Evolutionary conservation across 2,797 vertebrate genomes (phyloP).

Genomic region (Acanthurus lineatus): DNA sequence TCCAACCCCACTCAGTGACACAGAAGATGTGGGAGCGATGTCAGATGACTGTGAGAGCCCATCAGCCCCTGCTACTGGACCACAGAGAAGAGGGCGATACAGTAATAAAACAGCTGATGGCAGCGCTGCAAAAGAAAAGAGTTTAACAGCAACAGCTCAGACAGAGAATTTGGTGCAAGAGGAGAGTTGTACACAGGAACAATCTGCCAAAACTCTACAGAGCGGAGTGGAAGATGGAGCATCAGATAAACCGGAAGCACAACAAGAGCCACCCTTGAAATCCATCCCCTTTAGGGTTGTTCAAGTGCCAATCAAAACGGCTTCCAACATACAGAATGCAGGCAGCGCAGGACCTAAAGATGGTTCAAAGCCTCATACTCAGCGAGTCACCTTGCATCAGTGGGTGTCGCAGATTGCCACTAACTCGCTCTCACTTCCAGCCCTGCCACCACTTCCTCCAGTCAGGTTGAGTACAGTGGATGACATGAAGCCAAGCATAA

Average conservation of each 20-base stretch:
- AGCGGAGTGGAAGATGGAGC: slow-evolving; percentile 13
- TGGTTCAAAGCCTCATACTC: slow-evolving; percentile 70
- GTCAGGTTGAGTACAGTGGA: slow-evolving; percentile 30
- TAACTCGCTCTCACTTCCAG: slow-evolving; percentile 83
- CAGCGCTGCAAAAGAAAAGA: slow-evolving; percentile 35
- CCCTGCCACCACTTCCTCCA: slow-evolving; percentile 77
- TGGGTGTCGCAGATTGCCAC: slow-evolving; percentile 87
- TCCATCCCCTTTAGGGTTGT: slow-evolving; percentile 73
- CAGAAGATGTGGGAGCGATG: slow-evolving; percentile 65
- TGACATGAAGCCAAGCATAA: slow-evolving; percentile 64
- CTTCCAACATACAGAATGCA: slow-evolving; percentile 35
- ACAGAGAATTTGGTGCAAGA: slow-evolving; percentile 20
- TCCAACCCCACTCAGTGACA: slow-evolving; percentile 58
- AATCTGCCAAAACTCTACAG: not conserved
- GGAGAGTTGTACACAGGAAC: slow-evolving; percentile 29
- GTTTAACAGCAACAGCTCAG: not conserved
- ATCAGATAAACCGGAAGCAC: slow-evolving; percentile 45
- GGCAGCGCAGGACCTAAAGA: slow-evolving; percentile 47
- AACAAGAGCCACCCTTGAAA: slow-evolving; percentile 52
- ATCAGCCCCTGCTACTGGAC: not conserved
- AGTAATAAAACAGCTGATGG: slow-evolving; percentile 15
- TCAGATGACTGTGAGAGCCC: slow-evolving; percentile 65
- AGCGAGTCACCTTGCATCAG: slow-evolving; percentile 85
- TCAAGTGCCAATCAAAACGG: slow-evolving; percentile 51
- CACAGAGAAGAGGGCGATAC: slow-evolving; percentile 15